phyloP scores from a whole-genome alignment of 2,888 invertebrate species.

The Tetragnatha montana region DNA sequence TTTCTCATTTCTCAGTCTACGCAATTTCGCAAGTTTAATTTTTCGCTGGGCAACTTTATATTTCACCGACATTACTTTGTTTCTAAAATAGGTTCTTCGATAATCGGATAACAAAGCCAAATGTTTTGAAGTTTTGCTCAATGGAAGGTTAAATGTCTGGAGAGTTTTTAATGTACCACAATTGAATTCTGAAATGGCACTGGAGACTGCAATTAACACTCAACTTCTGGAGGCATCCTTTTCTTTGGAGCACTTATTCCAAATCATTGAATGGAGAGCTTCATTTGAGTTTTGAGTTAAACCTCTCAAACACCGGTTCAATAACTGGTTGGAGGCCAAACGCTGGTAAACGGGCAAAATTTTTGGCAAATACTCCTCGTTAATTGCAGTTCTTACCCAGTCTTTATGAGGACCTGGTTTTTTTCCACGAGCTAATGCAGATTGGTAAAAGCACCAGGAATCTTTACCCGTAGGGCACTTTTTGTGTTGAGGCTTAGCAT shows the following conservation, averaged over 20 bases:
- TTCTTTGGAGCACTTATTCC: constrained; percentile 32
- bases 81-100: neutral
- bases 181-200: constrained; percentile 26
- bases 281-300: constrained; percentile 31
- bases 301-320: constrained; percentile 3
- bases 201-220: neutral
- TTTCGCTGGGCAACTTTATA: neutral
- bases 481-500: neutral
- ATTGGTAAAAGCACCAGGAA: neutral
- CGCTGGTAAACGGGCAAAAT: constrained; percentile 22
- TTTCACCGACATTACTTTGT: neutral
- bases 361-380: neutral
- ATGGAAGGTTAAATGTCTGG: neutral
- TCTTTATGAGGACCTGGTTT: neutral
- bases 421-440: neutral
- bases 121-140: neutral
- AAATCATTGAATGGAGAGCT: constrained; percentile 27
- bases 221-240: neutral
- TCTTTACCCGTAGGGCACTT: neutral
- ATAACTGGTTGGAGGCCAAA: constrained; percentile 9
- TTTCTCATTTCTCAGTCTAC: neutral
- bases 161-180: neutral
- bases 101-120: neutral
- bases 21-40: constrained; percentile 6
- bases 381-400: neutral